These are phyloP conservation scores for Bos javanicus DNA, from an alignment of 2,113 vertebrate genomes.

Conservation along the genomic window DNA sequence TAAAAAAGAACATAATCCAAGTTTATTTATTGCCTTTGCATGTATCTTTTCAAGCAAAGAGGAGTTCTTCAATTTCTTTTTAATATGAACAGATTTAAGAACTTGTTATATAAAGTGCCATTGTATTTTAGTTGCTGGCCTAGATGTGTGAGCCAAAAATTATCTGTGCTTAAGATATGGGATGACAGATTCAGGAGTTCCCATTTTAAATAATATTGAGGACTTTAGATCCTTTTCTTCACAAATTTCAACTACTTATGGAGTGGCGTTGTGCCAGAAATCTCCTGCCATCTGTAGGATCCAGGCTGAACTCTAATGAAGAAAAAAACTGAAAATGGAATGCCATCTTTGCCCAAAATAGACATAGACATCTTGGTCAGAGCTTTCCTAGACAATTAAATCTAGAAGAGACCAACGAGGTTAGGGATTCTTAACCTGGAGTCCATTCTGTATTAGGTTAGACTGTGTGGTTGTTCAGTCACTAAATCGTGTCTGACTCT, in stretches of 20 bases:
- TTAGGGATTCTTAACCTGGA: neutral
- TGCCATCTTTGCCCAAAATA: neutral
- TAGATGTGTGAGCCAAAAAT: neutral
- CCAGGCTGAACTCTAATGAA: neutral
- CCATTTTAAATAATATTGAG: neutral
- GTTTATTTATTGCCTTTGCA: neutral
- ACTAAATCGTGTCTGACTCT: accelerated
- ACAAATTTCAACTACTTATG: neutral
- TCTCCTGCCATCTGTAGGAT: neutral
- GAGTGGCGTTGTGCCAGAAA: neutral
- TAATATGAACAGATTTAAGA: neutral
- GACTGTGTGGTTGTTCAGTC: neutral
- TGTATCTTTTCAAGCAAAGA: neutral
- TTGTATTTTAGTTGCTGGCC: neutral
- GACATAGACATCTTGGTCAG: neutral
- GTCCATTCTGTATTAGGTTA: neutral
- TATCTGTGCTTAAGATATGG: neutral
- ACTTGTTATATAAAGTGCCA: neutral
- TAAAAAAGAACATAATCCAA: neutral
- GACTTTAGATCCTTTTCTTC: neutral
- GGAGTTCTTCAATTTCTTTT: neutral
- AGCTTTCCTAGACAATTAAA: neutral
- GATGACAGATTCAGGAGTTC: neutral
- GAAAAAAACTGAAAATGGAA: neutral
- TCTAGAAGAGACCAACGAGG: neutral